Base-by-base conservation (phyloP, 1,140 invertebrate species). In the Probaryconus sp. region DNA sequence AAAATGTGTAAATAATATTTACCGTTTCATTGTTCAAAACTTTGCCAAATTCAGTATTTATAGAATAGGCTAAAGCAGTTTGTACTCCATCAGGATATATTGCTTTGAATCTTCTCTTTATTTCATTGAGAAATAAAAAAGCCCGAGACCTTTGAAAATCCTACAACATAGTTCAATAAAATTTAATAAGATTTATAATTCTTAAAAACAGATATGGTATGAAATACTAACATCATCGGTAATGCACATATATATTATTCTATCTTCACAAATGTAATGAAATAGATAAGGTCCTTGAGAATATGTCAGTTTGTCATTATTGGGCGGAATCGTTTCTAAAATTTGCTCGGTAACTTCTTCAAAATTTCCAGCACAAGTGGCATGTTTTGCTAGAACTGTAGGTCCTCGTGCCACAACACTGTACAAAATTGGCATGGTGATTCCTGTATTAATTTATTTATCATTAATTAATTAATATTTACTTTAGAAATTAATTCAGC, bases 141-240 rank as follows among this genome's bases (percentile, higher is more conserved):
- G 96, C 96, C 86, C 94, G 91, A 1, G 95, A 93, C 80, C 95
- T 90, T 89, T 97, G 95, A 88, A 97, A 98, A 88, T 96, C 95
- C 96, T 98, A 83, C 3, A 74, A n/a, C n/a, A n/a, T n/a, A n/a
- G n/a, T 5, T 5, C 1, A 43, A 13, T 31, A 13, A 13, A 13
- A 48, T 16, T 38, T 2, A 10, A 2, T 6, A 16, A 17, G 33
- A 35, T 18, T 31, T 37, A 28, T 17, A 53, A 58, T 43, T 47
- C 35, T 18, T 31, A 45, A 10, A 35, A 42, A 42, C 5, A n/a
- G 3, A 16, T 9, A 9, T 17, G 11, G 5, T 6, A 6, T n/a
- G n/a, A n/a, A n/a, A n/a, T 83, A 91, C 94, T 93, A 91, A 97
- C 96, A 91, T 97, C 95, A 89, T 98, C 96, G 51, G 96, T 96